Conservation (phyloP, 92 coral and sea anemone species). For the Phenganax subtilis region DNA sequence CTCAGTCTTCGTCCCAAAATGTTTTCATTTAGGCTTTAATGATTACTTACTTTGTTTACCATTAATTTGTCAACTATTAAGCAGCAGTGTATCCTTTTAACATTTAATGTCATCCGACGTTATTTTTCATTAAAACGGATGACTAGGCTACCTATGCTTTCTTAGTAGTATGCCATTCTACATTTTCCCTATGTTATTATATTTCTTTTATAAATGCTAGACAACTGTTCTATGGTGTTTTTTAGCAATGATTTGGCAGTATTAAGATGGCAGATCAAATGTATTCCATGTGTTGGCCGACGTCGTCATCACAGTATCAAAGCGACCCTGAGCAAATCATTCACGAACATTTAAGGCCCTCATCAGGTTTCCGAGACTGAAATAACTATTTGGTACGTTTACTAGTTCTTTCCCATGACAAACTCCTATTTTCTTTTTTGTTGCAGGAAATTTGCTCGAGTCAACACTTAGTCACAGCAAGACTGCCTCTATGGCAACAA, state of each 20-base stretch:
- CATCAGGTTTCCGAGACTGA: neutral
- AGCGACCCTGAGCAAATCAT: constrained; percentile 11
- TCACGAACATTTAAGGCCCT: neutral
- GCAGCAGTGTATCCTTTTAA: too few species aligned
- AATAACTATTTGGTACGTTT: neutral
- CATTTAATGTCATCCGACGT: too few species aligned
- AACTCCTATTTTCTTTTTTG: neutral
- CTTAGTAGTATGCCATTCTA: too few species aligned
- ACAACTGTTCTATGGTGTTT: neutral
- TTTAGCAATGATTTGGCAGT: neutral
- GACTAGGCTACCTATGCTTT: too few species aligned
- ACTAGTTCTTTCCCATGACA: neutral
- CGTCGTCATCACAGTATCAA: constrained; percentile 27
- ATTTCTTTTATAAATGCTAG: neutral
- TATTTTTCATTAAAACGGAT: too few species aligned
- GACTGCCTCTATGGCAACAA: constrained; percentile 26
- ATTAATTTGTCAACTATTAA: too few species aligned
- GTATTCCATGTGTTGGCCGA: constrained; percentile 37
- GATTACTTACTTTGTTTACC: too few species aligned
- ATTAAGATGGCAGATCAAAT: constrained; percentile 31
- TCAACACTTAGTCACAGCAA: constrained; percentile 8
- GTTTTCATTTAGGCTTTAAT: too few species aligned
- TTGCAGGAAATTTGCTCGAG: constrained; percentile 20
- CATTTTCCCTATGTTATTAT: neutral
- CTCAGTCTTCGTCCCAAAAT: too few species aligned